These are phyloP conservation scores for Acromyrmex echinatior DNA, from an alignment of 1,140 invertebrate genomes.

Conservation along the genomic window DNA sequence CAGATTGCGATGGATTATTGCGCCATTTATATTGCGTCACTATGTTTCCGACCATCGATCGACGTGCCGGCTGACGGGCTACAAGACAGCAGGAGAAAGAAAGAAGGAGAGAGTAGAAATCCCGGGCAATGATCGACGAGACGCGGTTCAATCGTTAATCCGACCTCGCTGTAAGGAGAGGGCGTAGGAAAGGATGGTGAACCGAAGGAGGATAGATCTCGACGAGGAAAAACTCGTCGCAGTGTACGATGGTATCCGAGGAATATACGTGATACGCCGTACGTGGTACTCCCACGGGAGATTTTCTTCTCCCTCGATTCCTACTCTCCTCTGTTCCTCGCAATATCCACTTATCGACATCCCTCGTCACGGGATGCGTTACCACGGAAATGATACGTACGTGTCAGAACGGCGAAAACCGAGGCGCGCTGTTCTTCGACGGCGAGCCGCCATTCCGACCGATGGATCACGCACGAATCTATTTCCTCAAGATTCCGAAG, in stretches of 20 bases:
- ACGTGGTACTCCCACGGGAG: slow-evolving; percentile 50
- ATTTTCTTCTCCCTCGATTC: slow-evolving; percentile 38
- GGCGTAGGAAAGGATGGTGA: not conserved
- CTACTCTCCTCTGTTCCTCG: slow-evolving; percentile 34
- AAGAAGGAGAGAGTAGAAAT: slow-evolving; percentile 23
- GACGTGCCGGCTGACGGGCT: slow-evolving; percentile 5
- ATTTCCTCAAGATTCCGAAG: slow-evolving; percentile 23
- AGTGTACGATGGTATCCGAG: slow-evolving; percentile 34
- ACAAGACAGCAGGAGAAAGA: slow-evolving; percentile 8
- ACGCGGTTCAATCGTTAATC: slow-evolving; percentile 47
- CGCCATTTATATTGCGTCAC: not conserved
- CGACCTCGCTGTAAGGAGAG: not conserved
- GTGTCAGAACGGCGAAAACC: slow-evolving; percentile 45
- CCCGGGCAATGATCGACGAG: slow-evolving; percentile 41
- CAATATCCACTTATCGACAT: slow-evolving; percentile 68
- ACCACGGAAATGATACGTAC: slow-evolving; percentile 67
- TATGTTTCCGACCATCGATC: not conserved
- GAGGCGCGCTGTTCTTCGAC: slow-evolving; percentile 1
- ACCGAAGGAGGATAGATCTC: not conserved
- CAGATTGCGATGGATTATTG: slow-evolving; percentile 34
- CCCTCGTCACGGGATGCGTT: slow-evolving; percentile 63
- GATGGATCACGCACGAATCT: slow-evolving; percentile 42
- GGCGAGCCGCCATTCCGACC: slow-evolving; percentile 25
- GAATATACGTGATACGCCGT: slow-evolving; percentile 56
- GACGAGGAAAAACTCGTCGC: slow-evolving; percentile 20